Evolutionary conservation across 2,113 vertebrate genomes (phyloP), one percentile per base, ranked within the genome.

Genomic region (Perca fluviatilis): DNA sequence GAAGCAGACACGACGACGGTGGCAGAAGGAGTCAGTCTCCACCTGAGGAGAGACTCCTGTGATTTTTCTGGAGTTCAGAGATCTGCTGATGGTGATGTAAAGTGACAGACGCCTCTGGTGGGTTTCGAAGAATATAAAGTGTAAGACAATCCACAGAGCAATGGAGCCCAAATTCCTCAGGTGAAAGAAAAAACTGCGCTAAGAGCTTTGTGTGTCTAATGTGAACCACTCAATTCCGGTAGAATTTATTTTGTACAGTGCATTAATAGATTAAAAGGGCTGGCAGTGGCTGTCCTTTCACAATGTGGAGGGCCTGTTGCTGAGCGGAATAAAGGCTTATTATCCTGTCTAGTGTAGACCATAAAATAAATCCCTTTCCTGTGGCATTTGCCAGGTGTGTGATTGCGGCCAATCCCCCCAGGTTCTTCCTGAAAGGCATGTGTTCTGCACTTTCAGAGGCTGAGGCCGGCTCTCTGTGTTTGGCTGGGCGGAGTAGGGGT

Each of bases 341-440:
- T 85, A 86, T 89, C 80, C 72, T 40, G 51, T 74, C 65, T 77
- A 46, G 77, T 78, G 70, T 79, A 57, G 78, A 72, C 47, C 84
- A 78, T 86, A 36, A 86, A 91, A 83, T 79, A 89, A 90, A 91
- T 89, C 89, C 53, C 66, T 76, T 74, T 82, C 58, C 80, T 68
- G 74, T 58, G 76, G 71, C 58, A 71, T 92, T 86, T 90, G 83
- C 86, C 90, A 89, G 89, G 88, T 91, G 89, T 79, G 73, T 74
- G 77, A 80, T 79, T 69, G 83, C 0, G 27, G 78, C 79, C 73
- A 74, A 56, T 81, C 81, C 84, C 77, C 88, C 43, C 8, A 69
- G 86, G 58, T 47, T 64, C 82, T 79, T 88, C 83, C 83, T 92
- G 82, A 93, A 86, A 89, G 86, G 85, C 80, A 80, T 77, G 77